Evolutionary conservation across 2,797 vertebrate species (phyloP).

Genomic region (Triplophysa yarkandensis): DNA sequence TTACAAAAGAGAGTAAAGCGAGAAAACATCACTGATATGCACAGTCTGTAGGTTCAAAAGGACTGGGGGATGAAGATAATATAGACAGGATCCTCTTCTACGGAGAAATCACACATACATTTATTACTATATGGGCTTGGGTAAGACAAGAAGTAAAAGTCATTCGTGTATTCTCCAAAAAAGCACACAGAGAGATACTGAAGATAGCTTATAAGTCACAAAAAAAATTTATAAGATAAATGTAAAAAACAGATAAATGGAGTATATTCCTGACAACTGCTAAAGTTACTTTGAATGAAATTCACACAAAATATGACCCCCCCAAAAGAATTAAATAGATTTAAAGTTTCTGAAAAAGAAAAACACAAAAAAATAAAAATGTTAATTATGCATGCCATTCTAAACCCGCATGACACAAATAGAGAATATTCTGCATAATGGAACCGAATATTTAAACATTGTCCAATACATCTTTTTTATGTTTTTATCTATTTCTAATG

Average conservation of each 20-base stretch:
- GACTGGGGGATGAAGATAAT: not conserved
- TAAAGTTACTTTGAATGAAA: not conserved
- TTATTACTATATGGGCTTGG: slow-evolving; percentile 50
- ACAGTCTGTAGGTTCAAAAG: slow-evolving; percentile 10
- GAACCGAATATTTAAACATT: no score
- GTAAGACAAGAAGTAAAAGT: slow-evolving; percentile 44
- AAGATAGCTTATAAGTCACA: not conserved
- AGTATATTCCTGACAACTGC: not conserved
- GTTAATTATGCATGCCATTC: no score
- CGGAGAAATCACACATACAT: slow-evolving; percentile 28
- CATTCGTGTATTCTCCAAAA: slow-evolving; percentile 40
- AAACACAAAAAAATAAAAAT: no score
- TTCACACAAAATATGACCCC: no score
- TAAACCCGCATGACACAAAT: no score
- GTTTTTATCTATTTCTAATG: no score
- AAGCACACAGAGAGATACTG: slow-evolving; percentile 1
- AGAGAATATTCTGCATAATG: no score
- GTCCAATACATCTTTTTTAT: no score
- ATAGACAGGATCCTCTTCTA: slow-evolving; percentile 39
- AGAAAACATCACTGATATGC: slow-evolving; percentile 3
- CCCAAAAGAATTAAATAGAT: no score
- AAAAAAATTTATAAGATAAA: not conserved
- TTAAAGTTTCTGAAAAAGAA: no score
- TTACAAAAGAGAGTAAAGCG: not conserved
- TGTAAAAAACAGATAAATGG: no score